Evolutionary conservation across 2,888 invertebrate species (phyloP).

Genomic region (Mactromeris polynyma): DNA sequence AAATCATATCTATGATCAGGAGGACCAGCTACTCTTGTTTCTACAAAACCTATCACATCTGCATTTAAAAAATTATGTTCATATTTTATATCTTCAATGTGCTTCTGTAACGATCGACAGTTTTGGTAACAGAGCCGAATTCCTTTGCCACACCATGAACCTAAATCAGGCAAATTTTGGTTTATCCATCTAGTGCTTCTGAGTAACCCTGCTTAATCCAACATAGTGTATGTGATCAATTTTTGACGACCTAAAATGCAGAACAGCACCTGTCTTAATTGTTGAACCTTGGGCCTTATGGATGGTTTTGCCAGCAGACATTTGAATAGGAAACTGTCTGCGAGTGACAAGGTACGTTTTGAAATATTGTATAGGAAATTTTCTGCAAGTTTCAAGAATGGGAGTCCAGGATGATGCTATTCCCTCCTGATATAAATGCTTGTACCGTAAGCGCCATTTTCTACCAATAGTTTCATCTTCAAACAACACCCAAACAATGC

Average conservation of each 20-base stretch:
- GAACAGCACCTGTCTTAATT: slow-evolving; percentile 55
- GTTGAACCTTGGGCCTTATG: slow-evolving; percentile 70
- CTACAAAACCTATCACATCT: slow-evolving; percentile 51
- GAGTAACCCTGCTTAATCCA: slow-evolving; percentile 63
- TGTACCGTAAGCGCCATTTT: slow-evolving; percentile 34
- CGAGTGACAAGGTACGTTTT: no score
- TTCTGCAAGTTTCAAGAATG: no score
- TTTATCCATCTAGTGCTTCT: no score
- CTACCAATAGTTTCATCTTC: slow-evolving; percentile 49
- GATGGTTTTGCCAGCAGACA: slow-evolving; percentile 67
- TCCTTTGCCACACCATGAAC: no score
- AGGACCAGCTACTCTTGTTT: slow-evolving; percentile 44
- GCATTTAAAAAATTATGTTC: slow-evolving; percentile 20
- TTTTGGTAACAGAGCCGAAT: slow-evolving; percentile 23
- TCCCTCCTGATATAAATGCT: slow-evolving; percentile 37
- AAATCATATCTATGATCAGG: background rate
- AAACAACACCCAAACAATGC: slow-evolving; percentile 70
- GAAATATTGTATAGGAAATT: no score
- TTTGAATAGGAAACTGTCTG: no score
- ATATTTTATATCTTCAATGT: slow-evolving; percentile 45
- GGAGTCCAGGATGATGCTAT: background rate
- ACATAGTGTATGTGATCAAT: slow-evolving; percentile 69
- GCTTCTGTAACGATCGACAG: slow-evolving; percentile 24
- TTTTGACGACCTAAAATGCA: slow-evolving; percentile 64
- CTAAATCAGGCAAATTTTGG: no score